Evolutionary conservation across 2,888 invertebrate species (phyloP).

Genomic region (Eubasilissa splendida): DNA sequence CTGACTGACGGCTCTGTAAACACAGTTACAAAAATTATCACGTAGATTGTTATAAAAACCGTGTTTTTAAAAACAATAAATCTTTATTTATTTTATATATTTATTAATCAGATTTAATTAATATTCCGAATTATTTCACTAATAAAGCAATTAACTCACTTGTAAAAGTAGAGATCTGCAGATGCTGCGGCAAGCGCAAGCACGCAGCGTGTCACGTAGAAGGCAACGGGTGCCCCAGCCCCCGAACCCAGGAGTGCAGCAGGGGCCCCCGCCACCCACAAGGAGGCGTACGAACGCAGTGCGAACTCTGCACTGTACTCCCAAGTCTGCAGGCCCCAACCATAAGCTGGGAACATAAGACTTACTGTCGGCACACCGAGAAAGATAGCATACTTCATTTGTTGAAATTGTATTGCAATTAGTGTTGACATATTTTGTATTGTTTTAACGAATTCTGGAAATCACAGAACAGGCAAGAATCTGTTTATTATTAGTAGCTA

Average conservation of each 20-base stretch:
- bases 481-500: too few relatives aligned
- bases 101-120: not conserved
- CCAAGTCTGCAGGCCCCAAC: slow-evolving; percentile 98
- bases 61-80: not conserved
- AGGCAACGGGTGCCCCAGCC: slow-evolving; percentile 84
- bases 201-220: slow-evolving; percentile 89
- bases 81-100: too few relatives aligned
- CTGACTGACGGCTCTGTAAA: slow-evolving; percentile 85
- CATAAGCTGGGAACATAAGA: slow-evolving; percentile 79
- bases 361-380: too few relatives aligned
- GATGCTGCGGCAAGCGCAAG: slow-evolving; percentile 86
- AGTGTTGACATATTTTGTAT: too few relatives aligned
- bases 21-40: not conserved
- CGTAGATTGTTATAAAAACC: too few relatives aligned
- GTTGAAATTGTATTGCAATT: too few relatives aligned
- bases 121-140: not conserved
- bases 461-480: too few relatives aligned
- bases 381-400: too few relatives aligned
- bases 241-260: slow-evolving; percentile 86
- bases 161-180: slow-evolving; percentile 94
- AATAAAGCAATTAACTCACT: slow-evolving; percentile 72
- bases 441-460: too few relatives aligned
- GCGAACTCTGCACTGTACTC: slow-evolving; percentile 97
- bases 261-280: slow-evolving; percentile 91
- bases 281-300: slow-evolving; percentile 94